Evolutionary conservation across 2,888 invertebrate genomes (phyloP).

Genomic region (Mylabris sibirica): DNA sequence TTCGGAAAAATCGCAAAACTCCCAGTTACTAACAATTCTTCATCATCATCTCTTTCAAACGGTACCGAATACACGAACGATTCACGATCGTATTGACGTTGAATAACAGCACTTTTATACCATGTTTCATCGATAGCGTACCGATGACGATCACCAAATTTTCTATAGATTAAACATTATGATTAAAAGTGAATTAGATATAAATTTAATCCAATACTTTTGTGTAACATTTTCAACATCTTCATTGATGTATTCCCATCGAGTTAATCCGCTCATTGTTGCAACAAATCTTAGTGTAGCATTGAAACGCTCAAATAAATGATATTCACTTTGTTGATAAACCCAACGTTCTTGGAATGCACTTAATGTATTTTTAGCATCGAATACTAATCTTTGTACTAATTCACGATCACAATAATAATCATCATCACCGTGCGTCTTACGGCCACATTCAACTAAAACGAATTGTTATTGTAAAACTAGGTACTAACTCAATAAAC

Average conservation of each 20-base stretch:
- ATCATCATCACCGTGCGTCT: conserved; percentile 71
- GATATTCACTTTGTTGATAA: conserved; percentile 59
- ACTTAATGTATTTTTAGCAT: conserved; percentile 76
- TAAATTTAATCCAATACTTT: not conserved
- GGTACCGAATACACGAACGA: conserved; percentile 82
- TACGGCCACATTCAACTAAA: conserved; percentile 73
- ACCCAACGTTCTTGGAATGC: conserved; percentile 59
- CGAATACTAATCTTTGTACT: conserved; percentile 85
- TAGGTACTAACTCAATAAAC: too few species aligned
- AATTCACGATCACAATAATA: conserved; percentile 87
- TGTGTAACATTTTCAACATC: conserved; percentile 60
- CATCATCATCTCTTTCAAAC: conserved; percentile 61
- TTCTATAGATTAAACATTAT: conserved; percentile 61
- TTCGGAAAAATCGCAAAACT: conserved; percentile 85
- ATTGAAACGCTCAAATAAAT: conserved; percentile 72
- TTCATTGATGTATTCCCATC: conserved; percentile 81
- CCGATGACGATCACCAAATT: conserved; percentile 79
- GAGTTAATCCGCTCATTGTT: conserved; percentile 87
- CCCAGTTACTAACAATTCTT: conserved; percentile 76
- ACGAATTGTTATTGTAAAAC: conserved; percentile 30
- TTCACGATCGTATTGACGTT: conserved; percentile 78
- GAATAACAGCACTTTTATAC: conserved; percentile 90
- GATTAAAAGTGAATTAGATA: too few species aligned
- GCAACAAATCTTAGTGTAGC: conserved; percentile 83
- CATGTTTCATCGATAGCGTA: conserved; percentile 88